A percentile compares a stretch with the other conserved stretches of the same genome.
Conservation (phyloP, 2,888 invertebrate species). For the Erebia epiphron region DNA sequence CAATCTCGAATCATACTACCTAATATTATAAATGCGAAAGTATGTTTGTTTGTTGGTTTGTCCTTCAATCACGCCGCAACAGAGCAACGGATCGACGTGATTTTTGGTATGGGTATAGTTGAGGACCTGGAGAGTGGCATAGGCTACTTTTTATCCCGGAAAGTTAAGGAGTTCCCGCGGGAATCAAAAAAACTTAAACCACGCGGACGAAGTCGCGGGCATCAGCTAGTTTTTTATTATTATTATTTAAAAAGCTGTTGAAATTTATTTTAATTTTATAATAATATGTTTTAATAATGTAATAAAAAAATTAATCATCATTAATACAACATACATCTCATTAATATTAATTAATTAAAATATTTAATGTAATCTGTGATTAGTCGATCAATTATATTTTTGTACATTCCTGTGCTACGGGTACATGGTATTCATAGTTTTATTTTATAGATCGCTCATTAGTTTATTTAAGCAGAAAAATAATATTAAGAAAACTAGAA, state of each 20-base stretch:
- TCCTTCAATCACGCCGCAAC: no score
- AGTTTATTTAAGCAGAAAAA: conserved; percentile 5
- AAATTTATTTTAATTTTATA: conserved; percentile 36
- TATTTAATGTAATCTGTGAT: conserved; percentile 59
- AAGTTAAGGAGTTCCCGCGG: no score
- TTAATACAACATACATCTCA: conserved; percentile 25
- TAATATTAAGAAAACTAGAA: conserved; percentile 1
- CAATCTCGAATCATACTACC: no score
- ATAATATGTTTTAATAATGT: neutral
- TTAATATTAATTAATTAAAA: conserved; percentile 18
- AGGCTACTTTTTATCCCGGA: no score
- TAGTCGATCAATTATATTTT: conserved; percentile 72
- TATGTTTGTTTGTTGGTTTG: no score
- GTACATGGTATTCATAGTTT: conserved; percentile 49
- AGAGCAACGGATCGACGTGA: no score
- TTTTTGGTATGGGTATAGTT: no score
- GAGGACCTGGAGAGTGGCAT: no score
- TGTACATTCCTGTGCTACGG: conserved; percentile 80
- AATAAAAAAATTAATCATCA: neutral
- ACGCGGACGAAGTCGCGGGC: no score
- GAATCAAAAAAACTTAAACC: no score
- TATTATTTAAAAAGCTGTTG: neutral
- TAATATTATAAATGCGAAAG: no score
- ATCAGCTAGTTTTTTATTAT: neutral
- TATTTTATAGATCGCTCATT: conserved; percentile 28